Conservation (phyloP, 2,113 vertebrate genomes). For the Sula dactylatra region DNA sequence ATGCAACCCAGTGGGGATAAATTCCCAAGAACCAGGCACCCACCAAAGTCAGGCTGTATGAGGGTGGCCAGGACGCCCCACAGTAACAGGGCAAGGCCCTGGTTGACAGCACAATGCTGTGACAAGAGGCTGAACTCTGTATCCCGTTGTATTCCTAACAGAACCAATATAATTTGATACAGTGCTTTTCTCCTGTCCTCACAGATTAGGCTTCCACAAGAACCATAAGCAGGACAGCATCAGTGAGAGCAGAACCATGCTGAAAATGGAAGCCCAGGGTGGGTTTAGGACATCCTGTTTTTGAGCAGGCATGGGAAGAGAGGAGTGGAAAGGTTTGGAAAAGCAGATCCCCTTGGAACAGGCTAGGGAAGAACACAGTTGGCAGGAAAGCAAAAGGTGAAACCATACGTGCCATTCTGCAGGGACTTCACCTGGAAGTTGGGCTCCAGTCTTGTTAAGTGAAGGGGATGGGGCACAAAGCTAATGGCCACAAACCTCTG, state of each 20-base stretch:
- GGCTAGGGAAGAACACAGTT: not conserved
- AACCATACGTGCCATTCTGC: accelerated
- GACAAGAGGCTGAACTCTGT: not conserved
- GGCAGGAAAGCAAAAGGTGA: not conserved
- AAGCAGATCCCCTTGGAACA: not conserved
- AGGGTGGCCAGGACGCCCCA: not conserved
- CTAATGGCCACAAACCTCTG: not conserved
- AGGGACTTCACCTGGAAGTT: not conserved
- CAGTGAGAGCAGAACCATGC: not conserved
- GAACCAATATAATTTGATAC: not conserved
- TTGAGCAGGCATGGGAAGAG: not conserved
- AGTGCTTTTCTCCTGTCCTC: not conserved
- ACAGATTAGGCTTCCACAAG: not conserved
- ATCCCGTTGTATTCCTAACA: not conserved
- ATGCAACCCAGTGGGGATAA: not conserved
- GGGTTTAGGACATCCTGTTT: not conserved
- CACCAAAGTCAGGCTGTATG: not conserved
- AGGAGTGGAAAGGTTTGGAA: not conserved
- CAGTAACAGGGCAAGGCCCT: accelerated
- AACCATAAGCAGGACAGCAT: not conserved
- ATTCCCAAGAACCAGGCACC: not conserved
- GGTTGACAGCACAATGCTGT: not conserved
- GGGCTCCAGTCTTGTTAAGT: not conserved
- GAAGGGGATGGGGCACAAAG: not conserved
- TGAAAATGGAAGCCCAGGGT: not conserved